Percentiles rank a stretch among this genome's conserved stretches.
Evolutionary conservation across 1,140 invertebrate species (phyloP).

Genomic region (Lanistes nyassanus): DNA sequence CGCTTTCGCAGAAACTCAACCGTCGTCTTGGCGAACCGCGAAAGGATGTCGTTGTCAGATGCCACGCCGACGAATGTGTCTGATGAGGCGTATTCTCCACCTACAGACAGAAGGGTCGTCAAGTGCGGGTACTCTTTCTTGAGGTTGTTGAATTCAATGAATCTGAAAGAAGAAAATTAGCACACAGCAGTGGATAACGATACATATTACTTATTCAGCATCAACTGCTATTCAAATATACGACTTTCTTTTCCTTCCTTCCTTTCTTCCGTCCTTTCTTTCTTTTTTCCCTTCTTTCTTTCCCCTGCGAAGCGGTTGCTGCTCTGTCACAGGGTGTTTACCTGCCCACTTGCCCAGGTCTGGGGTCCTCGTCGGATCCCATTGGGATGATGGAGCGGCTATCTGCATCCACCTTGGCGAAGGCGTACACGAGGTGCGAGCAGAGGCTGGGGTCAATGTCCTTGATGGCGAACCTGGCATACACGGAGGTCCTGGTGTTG

Average conservation of each 20-base stretch:
- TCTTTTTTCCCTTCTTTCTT: no score
- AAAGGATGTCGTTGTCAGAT: slow-evolving; percentile 24
- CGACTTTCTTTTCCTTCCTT: no score
- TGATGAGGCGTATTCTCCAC: slow-evolving; percentile 35
- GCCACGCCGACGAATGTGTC: slow-evolving; percentile 28
- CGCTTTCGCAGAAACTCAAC: slow-evolving; percentile 90
- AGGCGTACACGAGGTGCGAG: slow-evolving; percentile 93
- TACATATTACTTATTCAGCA: slow-evolving; percentile 4
- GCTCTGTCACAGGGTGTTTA: no score
- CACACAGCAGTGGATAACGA: not conserved
- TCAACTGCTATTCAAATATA: no score
- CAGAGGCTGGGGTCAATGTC: slow-evolving; percentile 88
- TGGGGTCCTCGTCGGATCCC: slow-evolving; percentile 42
- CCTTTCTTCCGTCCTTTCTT: no score
- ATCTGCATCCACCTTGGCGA: slow-evolving; percentile 75
- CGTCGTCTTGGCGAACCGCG: slow-evolving; percentile 63
- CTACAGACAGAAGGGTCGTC: slow-evolving; percentile 45
- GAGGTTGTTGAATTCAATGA: slow-evolving; percentile 71
- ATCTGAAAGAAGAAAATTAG: not conserved
- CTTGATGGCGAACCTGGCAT: slow-evolving; percentile 85
- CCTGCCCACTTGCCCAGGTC: not conserved
- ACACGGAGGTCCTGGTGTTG: slow-evolving; percentile 81
- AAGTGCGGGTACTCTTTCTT: slow-evolving; percentile 88
- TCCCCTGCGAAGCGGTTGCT: no score
- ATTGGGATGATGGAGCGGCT: slow-evolving; percentile 26